phyloP scores from a whole-genome alignment of 2,797 vertebrate species.

The Sebastes steindachneri region DNA sequence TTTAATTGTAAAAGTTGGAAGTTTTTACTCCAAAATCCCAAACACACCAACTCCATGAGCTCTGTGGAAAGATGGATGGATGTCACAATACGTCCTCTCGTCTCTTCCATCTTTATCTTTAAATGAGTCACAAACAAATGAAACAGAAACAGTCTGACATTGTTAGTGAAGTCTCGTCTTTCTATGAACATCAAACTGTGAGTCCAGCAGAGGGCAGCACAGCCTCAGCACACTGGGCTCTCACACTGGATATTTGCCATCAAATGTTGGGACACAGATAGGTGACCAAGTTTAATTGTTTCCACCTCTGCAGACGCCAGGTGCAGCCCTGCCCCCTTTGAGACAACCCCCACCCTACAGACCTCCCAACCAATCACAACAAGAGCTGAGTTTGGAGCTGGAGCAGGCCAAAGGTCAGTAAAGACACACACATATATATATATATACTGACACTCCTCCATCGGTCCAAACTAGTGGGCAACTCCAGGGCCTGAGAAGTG shows the following conservation, averaged over 20 bases:
- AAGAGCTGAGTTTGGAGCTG: constrained; percentile 41
- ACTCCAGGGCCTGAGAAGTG: too few relatives aligned
- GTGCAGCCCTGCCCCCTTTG: constrained; percentile 11
- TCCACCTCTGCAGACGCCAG: constrained; percentile 25
- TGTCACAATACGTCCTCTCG: neutral
- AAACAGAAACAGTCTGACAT: neutral
- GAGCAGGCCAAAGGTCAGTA: constrained; percentile 61
- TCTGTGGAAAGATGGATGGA: neutral
- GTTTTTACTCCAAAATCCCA: too few relatives aligned
- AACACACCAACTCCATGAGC: neutral
- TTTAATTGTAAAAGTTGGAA: neutral
- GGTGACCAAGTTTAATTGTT: neutral
- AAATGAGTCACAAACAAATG: neutral
- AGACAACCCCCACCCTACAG: constrained; percentile 72
- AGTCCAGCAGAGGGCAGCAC: constrained; percentile 52
- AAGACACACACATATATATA: neutral
- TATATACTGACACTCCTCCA: neutral
- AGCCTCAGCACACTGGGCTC: neutral
- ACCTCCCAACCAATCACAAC: constrained; percentile 60
- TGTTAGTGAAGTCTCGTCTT: neutral
- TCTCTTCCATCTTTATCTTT: neutral
- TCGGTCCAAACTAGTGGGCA: neutral
- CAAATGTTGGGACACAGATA: neutral
- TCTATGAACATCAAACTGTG: neutral
- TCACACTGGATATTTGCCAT: neutral